phyloP scores from a whole-genome alignment of 2,113 vertebrate genomes.

The Pongo abelii region DNA sequence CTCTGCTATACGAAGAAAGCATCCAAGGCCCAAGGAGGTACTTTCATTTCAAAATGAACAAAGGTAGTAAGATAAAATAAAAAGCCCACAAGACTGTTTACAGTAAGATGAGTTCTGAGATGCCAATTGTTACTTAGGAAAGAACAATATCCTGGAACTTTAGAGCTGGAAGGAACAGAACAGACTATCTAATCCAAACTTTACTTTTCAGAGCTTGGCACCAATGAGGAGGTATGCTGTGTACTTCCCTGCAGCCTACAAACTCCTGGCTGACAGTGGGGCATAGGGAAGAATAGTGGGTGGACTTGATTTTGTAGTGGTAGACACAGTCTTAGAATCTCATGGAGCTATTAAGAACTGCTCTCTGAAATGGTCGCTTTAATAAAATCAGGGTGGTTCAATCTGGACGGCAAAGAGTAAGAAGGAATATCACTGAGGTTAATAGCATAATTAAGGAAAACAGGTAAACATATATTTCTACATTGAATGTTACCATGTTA shows the following conservation, averaged over 20 bases:
- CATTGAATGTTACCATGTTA: neutral
- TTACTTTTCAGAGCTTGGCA: neutral
- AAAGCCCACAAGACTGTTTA: neutral
- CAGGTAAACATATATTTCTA: neutral
- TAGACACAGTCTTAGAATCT: neutral
- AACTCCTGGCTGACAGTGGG: neutral
- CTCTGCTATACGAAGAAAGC: neutral
- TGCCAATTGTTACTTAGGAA: neutral
- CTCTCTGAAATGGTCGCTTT: neutral
- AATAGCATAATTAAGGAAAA: conserved; percentile 40
- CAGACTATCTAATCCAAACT: neutral
- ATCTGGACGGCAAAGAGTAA: neutral
- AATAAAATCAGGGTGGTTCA: neutral
- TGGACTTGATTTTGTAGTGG: neutral
- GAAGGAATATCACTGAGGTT: neutral
- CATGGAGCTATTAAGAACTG: neutral
- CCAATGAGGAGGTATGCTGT: neutral
- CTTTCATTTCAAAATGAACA: neutral
- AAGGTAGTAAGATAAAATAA: neutral
- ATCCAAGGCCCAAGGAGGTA: neutral
- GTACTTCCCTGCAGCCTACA: neutral
- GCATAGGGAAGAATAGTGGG: accelerated
- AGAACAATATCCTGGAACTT: neutral
- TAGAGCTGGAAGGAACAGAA: neutral
- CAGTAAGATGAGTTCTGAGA: neutral